phyloP scores from a whole-genome alignment of 2,113 vertebrate genomes.

The Phylloscopus trochilus region DNA sequence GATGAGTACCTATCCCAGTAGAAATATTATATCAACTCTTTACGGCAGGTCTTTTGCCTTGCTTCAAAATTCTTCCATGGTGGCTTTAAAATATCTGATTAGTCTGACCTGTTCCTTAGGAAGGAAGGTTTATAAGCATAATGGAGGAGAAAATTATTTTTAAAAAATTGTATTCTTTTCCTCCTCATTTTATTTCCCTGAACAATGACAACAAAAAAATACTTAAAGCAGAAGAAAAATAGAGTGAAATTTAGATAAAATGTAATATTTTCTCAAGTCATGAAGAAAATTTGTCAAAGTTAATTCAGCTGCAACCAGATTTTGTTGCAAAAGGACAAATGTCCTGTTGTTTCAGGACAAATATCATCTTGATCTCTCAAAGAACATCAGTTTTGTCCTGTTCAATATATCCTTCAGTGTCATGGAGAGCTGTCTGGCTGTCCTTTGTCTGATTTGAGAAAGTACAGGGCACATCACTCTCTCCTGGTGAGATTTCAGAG shows the following conservation, averaged over 20 bases:
- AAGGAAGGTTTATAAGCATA: not conserved
- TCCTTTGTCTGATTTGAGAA: not conserved
- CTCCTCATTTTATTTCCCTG: not conserved
- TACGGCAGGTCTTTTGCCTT: not conserved
- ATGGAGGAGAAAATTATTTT: not conserved
- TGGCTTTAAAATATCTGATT: not conserved
- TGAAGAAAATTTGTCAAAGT: not conserved
- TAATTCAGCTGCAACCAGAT: not conserved
- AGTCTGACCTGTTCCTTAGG: not conserved
- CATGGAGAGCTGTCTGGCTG: not conserved
- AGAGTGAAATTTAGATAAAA: not conserved
- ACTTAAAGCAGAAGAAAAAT: not conserved
- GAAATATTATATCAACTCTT: not conserved
- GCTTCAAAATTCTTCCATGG: not conserved
- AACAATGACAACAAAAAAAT: not conserved
- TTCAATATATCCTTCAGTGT: not conserved
- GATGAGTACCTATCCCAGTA: not conserved
- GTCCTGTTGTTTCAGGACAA: not conserved
- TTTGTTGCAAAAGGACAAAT: not conserved
- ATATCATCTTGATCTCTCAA: not conserved
- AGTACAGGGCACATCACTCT: not conserved
- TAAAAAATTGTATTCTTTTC: not conserved
- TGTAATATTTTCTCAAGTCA: not conserved
- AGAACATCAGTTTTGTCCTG: not conserved
- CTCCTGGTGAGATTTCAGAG: not conserved